Conservation (phyloP, 2,113 vertebrate genomes). For the Clarias gariepinus region DNA sequence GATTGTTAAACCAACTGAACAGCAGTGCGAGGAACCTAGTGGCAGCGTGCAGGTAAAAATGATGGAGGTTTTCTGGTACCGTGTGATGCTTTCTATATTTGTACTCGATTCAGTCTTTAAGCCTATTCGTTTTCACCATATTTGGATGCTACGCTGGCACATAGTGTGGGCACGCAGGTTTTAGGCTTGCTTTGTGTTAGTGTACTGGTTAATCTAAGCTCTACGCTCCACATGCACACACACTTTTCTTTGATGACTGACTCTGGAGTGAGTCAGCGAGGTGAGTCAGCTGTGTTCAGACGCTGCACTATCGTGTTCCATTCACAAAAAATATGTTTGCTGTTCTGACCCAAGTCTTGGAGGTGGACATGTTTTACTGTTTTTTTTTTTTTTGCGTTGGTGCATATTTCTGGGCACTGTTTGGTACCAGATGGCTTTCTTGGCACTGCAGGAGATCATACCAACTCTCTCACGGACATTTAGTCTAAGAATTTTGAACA, state of each 20-base stretch:
- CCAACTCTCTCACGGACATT: slow-evolving; percentile 37
- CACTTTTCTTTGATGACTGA: slow-evolving; percentile 14
- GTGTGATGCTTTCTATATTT: background rate
- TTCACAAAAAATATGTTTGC: slow-evolving; percentile 58
- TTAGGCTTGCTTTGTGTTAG: background rate
- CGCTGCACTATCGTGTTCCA: slow-evolving; percentile 54
- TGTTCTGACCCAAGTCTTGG: slow-evolving; percentile 54
- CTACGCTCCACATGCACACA: background rate
- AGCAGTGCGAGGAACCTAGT: background rate
- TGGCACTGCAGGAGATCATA: slow-evolving; percentile 22
- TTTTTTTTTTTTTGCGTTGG: slow-evolving; percentile 55
- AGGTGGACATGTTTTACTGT: slow-evolving; percentile 55
- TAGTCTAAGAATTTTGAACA: slow-evolving; percentile 36
- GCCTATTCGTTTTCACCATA: background rate
- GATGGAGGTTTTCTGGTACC: background rate
- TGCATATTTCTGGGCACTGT: slow-evolving; percentile 60
- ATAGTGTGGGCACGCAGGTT: background rate
- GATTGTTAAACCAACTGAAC: background rate
- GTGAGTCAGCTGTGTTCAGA: slow-evolving; percentile 49
- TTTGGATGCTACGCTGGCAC: slow-evolving; percentile 10
- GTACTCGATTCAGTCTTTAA: background rate
- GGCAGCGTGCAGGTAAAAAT: background rate
- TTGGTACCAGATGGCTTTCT: slow-evolving; percentile 53
- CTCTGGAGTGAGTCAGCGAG: slow-evolving; percentile 53
- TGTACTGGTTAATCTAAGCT: background rate